Percentiles rank a stretch among this genome's conserved stretches.
Evolutionary conservation across 2,797 vertebrate species (phyloP).

Genomic region (Mus spretus): DNA sequence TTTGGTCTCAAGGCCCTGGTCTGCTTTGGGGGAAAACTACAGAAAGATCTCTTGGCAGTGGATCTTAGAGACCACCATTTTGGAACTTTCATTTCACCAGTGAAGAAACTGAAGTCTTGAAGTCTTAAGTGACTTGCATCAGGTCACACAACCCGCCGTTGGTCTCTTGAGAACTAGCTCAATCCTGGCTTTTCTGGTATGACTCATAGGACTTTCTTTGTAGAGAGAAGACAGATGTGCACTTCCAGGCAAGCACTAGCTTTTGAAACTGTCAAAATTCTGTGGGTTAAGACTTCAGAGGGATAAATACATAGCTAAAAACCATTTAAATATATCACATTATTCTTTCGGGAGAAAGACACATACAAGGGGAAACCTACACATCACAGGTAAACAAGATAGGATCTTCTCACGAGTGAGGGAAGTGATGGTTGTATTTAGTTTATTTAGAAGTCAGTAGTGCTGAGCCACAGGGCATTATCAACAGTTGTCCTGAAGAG

Average conservation of each 20-base stretch:
- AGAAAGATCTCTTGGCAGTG: not conserved
- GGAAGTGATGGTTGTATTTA: not conserved
- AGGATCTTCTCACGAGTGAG: not conserved
- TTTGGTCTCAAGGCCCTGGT: not conserved
- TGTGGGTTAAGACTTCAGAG: conserved; percentile 19
- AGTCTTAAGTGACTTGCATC: conserved; percentile 29
- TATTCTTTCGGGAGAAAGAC: conserved; percentile 45
- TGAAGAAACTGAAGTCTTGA: conserved; percentile 29
- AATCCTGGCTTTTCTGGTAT: not conserved
- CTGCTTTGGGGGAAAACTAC: not conserved
- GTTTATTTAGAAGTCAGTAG: not conserved
- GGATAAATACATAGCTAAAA: conserved; percentile 30
- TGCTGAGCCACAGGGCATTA: not conserved
- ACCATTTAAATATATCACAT: not conserved
- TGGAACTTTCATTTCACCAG: not conserved
- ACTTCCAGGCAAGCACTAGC: conserved; percentile 27
- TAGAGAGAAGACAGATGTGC: conserved; percentile 7
- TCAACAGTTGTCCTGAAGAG: conserved; percentile 15
- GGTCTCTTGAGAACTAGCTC: conserved; percentile 1
- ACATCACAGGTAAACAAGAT: not conserved
- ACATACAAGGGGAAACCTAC: not conserved
- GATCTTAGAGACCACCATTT: not conserved
- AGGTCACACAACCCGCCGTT: not conserved
- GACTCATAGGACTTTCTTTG: not conserved
- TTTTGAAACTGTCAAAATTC: conserved; percentile 41